These are phyloP conservation scores for Montipora sp. DNA, from an alignment of 64 coral and sea anemone genomes.

Conservation along the genomic window DNA sequence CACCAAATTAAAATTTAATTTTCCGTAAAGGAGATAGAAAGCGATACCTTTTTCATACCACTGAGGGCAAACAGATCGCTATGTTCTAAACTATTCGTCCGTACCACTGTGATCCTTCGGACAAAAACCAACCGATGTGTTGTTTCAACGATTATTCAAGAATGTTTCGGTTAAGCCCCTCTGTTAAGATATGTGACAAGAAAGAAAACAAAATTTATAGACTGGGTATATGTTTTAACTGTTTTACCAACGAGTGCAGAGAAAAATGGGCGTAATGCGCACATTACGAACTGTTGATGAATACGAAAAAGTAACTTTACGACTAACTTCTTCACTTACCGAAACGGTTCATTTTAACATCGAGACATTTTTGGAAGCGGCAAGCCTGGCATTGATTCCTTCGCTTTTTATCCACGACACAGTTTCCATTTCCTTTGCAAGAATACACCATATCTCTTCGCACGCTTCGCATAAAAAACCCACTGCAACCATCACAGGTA, in stretches of 20 bases:
- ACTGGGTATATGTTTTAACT: slow-evolving; percentile 19
- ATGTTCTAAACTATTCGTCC: slow-evolving; percentile 12
- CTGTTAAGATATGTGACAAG: slow-evolving; percentile 59
- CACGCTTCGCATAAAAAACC: slow-evolving; percentile 97
- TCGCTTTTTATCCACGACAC: slow-evolving; percentile 95
- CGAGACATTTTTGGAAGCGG: slow-evolving; percentile 96
- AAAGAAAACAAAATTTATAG: slow-evolving; percentile 37
- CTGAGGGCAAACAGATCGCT: not conserved
- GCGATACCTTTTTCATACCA: slow-evolving; percentile 28
- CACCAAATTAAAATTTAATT: slow-evolving; percentile 90
- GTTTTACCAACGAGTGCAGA: not conserved
- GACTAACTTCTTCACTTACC: slow-evolving; percentile 81
- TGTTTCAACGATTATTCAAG: slow-evolving; percentile 29
- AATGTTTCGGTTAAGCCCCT: slow-evolving; percentile 37
- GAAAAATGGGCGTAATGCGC: not conserved
- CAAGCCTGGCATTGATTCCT: slow-evolving; percentile 98
- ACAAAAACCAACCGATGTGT: slow-evolving; percentile 25
- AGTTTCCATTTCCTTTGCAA: slow-evolving; percentile 94
- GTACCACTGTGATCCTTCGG: not conserved
- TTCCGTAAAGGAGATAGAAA: slow-evolving; percentile 66
- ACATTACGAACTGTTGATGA: not conserved
- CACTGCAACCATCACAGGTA: slow-evolving; percentile 94
- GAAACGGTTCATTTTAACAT: slow-evolving; percentile 99
- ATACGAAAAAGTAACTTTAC: slow-evolving; percentile 24
- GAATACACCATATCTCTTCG: slow-evolving; percentile 95